A percentile compares a stretch with the other conserved stretches of the same genome.
Conservation (phyloP, 1,140 invertebrate genomes). For the Cryptotermes secundus region DNA sequence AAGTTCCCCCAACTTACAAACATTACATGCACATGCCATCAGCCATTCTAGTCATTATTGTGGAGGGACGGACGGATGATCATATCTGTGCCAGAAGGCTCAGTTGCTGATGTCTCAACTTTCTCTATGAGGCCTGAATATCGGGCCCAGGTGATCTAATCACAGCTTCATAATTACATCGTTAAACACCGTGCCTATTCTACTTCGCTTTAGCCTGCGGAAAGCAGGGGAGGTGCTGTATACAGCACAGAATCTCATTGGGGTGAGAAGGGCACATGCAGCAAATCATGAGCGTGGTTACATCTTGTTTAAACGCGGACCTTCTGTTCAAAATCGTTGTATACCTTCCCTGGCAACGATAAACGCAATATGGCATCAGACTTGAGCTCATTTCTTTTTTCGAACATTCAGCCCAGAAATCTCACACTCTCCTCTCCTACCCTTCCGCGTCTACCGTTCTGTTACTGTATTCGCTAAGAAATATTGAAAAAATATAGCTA, state of each 20-base stretch:
- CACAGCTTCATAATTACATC: slow-evolving; percentile 23
- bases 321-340: too few relatives aligned
- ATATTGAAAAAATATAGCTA: too few relatives aligned
- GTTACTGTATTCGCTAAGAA: too few relatives aligned
- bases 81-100: background rate
- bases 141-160: slow-evolving; percentile 23
- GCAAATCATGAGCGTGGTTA: too few relatives aligned
- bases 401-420: too few relatives aligned
- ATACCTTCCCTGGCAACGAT: too few relatives aligned
- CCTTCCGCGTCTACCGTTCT: too few relatives aligned
- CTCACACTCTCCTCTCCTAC: too few relatives aligned
- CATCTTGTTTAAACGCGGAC: too few relatives aligned
- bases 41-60: slow-evolving; percentile 7
- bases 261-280: background rate
- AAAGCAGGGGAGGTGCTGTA: background rate
- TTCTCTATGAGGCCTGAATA: slow-evolving; percentile 3
- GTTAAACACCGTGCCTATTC: slow-evolving; percentile 19
- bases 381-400: too few relatives aligned
- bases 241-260: too few relatives aligned
- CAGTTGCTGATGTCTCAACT: background rate
- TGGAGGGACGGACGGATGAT: slow-evolving; percentile 7
- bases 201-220: slow-evolving; percentile 3
- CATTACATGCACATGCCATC: background rate
- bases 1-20: background rate
- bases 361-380: too few relatives aligned